phyloP scores from a whole-genome alignment of 30 jellyfish, hydroid and myxozoan genomes.

The Aurelia aurita complex sp. Pacific region DNA sequence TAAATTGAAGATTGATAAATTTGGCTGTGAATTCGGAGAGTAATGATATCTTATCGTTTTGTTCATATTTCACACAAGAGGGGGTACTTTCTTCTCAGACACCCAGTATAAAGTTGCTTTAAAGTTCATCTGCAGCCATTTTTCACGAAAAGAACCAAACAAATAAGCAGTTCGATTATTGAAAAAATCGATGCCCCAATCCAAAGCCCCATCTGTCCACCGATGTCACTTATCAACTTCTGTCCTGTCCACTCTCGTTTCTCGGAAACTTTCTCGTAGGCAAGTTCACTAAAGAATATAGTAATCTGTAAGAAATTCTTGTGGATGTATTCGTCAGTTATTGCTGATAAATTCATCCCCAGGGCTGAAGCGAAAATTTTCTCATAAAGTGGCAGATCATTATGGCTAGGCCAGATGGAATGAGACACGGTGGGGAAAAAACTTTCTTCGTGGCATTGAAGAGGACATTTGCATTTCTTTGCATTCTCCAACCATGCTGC shows the following conservation, averaged over 20 bases:
- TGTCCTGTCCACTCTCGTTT: background rate
- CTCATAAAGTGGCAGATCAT: background rate
- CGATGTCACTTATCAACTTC: no score
- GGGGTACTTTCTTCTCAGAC: no score
- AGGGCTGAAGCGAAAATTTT: background rate
- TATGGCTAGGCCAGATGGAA: background rate
- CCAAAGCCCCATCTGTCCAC: no score
- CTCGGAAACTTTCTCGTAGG: constrained; percentile 4
- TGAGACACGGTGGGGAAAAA: background rate
- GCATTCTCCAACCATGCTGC: background rate
- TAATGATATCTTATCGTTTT: no score
- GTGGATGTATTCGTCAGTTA: background rate
- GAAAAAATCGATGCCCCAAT: no score
- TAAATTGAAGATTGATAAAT: no score
- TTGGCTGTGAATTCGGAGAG: no score
- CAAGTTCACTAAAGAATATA: constrained; percentile 1
- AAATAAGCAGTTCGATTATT: no score
- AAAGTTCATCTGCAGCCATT: no score
- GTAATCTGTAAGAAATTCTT: constrained; percentile 4
- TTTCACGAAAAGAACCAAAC: no score
- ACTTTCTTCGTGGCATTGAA: constrained; percentile 2
- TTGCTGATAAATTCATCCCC: background rate
- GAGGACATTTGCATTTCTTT: background rate
- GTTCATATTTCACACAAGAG: no score
- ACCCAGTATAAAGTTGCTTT: no score